A percentile compares a stretch with the other conserved stretches of the same genome.
phyloP scores from a whole-genome alignment of 2,888 invertebrate species.

The Petrolisthes manimaculis region DNA sequence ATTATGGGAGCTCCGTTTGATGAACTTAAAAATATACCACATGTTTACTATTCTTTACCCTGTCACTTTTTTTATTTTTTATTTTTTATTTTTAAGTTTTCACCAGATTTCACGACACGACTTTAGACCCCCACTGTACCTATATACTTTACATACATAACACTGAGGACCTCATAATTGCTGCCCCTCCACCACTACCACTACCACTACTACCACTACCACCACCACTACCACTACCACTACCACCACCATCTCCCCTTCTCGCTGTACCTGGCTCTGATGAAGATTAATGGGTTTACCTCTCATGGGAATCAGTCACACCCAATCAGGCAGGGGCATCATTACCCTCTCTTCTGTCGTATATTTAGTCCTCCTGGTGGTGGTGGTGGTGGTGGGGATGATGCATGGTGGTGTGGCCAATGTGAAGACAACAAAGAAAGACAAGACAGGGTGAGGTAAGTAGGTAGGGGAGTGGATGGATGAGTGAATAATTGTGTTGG shows the following conservation, averaged over 20 bases:
- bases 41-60: no score
- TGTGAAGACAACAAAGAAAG: not conserved
- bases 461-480: not conserved
- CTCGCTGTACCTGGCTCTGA: not conserved
- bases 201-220: not conserved
- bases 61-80: no score
- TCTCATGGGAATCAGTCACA: not conserved
- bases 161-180: not conserved
- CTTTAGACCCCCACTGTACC: no score
- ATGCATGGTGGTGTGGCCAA: not conserved
- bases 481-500: not conserved
- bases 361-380: not conserved
- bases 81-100: no score
- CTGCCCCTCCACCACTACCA: not conserved
- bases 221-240: conserved; percentile 10
- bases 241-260: conserved; percentile 11
- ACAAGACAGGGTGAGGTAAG: not conserved
- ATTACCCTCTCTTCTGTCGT: not conserved
- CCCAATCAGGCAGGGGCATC: not conserved
- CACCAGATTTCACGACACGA: no score
- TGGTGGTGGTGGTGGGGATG: not conserved
- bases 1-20: no score
- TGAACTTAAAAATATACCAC: no score
- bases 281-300: not conserved
- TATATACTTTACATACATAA: no score